A percentile compares a stretch with the other conserved stretches of the same genome.
phyloP scores from a whole-genome alignment of 2,797 vertebrate genomes.

The Pterois miles region DNA sequence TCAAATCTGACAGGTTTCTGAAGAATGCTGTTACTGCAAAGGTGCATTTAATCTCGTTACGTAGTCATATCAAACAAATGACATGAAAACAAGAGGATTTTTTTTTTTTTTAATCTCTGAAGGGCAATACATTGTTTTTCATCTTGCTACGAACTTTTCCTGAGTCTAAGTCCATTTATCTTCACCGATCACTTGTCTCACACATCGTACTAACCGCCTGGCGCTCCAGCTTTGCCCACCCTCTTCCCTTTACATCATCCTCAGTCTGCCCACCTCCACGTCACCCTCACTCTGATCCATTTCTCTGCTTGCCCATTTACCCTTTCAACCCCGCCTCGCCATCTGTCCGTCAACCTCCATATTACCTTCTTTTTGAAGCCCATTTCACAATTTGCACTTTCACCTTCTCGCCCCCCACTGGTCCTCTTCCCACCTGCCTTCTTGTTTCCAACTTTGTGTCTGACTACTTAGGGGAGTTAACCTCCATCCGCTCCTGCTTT shows the following conservation, averaged over 20 bases:
- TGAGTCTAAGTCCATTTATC: not conserved
- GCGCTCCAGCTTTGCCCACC: not conserved
- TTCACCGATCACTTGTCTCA: not conserved
- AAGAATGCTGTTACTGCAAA: slow-evolving; percentile 28
- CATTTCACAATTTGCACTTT: slow-evolving; percentile 36
- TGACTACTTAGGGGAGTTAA: slow-evolving; percentile 44
- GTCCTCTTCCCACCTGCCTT: not conserved
- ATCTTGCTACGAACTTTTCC: not conserved
- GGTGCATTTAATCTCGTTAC: slow-evolving; percentile 39
- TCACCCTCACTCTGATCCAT: slow-evolving; percentile 23
- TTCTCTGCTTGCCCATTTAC: slow-evolving; percentile 44
- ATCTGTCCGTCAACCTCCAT: slow-evolving; percentile 37
- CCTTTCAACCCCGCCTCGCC: slow-evolving; percentile 44
- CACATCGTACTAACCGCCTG: not conserved
- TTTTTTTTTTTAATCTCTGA: not conserved
- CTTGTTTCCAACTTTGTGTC: slow-evolving; percentile 50
- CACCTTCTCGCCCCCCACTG: slow-evolving; percentile 9
- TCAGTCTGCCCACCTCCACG: not conserved
- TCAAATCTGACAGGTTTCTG: slow-evolving; percentile 53
- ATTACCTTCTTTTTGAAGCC: slow-evolving; percentile 32
- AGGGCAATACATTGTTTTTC: slow-evolving; percentile 24
- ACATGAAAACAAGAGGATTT: not conserved
- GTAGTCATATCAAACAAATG: slow-evolving; percentile 28
- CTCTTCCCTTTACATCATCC: slow-evolving; percentile 24
- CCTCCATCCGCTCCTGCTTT: slow-evolving; percentile 41